Conservation (phyloP, 1,140 invertebrate species). For the Halesus radiatus region DNA sequence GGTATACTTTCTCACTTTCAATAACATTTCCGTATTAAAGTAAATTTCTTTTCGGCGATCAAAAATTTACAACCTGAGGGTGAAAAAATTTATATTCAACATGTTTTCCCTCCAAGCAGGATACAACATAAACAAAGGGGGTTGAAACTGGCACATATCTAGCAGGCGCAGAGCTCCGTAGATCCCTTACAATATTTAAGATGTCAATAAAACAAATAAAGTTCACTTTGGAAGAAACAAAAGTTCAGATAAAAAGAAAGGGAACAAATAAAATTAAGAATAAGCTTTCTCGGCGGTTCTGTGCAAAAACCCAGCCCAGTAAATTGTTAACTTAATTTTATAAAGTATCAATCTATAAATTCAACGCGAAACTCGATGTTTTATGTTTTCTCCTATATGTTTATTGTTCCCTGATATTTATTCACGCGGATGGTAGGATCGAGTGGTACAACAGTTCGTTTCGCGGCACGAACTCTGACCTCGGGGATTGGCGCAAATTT, state of each 20-base stretch:
- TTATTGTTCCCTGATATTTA: too few relatives aligned
- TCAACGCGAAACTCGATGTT: too few relatives aligned
- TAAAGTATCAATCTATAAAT: too few relatives aligned
- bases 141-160: not conserved
- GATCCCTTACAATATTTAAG: conserved; percentile 41
- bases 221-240: conserved; percentile 39
- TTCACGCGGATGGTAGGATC: too few relatives aligned
- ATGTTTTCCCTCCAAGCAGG: too few relatives aligned
- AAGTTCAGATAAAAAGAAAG: conserved; percentile 39
- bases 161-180: not conserved
- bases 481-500: conserved; percentile 22
- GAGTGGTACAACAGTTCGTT: not conserved
- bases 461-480: conserved; percentile 2
- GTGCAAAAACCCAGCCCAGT: too few relatives aligned
- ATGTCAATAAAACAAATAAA: conserved; percentile 51
- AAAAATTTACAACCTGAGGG: conserved; percentile 3
- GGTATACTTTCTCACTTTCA: too few relatives aligned
- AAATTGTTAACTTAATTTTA: too few relatives aligned
- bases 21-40: too few relatives aligned
- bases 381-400: too few relatives aligned
- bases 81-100: conserved; percentile 4
- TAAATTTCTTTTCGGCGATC: not conserved
- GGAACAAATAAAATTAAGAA: conserved; percentile 39
- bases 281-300: not conserved
- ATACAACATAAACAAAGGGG: conserved; percentile 21